Percentiles rank a stretch among this genome's conserved stretches.
These are phyloP conservation scores for Amblyteles armatorius DNA, from an alignment of 2,888 invertebrate species.

Conservation along the genomic window DNA sequence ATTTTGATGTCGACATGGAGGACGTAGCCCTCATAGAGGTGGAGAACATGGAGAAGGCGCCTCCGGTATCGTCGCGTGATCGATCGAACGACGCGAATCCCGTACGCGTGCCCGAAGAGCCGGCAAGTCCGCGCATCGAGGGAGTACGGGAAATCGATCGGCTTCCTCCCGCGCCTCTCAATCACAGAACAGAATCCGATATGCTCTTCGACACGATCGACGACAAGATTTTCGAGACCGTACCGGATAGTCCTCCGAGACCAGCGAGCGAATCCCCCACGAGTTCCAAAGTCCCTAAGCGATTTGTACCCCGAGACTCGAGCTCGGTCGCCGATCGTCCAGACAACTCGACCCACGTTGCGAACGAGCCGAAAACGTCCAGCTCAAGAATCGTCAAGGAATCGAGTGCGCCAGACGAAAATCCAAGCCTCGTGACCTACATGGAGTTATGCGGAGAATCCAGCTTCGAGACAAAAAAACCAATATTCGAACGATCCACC, in stretches of 20 bases:
- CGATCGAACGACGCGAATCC: slow-evolving; percentile 6
- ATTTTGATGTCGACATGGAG: slow-evolving; percentile 77
- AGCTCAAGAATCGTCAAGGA: not conserved
- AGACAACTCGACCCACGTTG: not conserved
- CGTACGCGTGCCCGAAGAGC: not conserved
- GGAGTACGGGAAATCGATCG: slow-evolving; percentile 5
- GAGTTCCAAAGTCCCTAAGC: not conserved
- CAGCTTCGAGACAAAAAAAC: not conserved
- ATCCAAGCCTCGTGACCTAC: not conserved
- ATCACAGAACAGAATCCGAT: slow-evolving; percentile 53
- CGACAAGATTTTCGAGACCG: slow-evolving; percentile 50
- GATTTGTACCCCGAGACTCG: not conserved
- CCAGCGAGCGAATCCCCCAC: not conserved
- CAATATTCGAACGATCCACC: not conserved
- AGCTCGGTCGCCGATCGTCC: not conserved
- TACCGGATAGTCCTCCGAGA: not conserved
- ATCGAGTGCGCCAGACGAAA: not conserved
- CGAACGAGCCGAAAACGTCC: not conserved
- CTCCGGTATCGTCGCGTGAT: not conserved
- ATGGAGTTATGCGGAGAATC: not conserved
- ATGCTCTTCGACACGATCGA: slow-evolving; percentile 61
- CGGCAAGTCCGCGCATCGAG: not conserved
- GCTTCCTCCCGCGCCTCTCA: not conserved
- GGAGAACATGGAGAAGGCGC: slow-evolving; percentile 51
- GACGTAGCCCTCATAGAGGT: slow-evolving; percentile 70